phyloP scores from a whole-genome alignment of 2,113 vertebrate species.

The Ceyx melanurus region DNA sequence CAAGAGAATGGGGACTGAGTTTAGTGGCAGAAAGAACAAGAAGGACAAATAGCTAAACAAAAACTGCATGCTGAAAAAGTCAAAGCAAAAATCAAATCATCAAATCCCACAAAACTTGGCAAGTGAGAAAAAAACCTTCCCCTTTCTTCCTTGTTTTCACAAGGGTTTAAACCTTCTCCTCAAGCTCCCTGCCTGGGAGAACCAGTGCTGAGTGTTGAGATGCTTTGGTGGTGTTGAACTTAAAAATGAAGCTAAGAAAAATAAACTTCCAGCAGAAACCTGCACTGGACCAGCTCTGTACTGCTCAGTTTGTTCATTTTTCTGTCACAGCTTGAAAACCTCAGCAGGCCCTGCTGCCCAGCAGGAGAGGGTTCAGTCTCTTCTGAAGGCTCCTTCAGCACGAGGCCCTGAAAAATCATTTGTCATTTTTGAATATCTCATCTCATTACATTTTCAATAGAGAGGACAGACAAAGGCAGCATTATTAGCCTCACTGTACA shows the following conservation, averaged over 20 bases:
- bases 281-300: background rate
- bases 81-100: background rate
- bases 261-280: background rate
- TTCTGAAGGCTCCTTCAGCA: background rate
- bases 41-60: background rate
- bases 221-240: rapidly evolving
- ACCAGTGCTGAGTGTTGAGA: background rate
- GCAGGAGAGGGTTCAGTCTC: background rate
- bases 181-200: background rate
- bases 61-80: background rate
- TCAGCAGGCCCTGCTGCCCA: background rate
- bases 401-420: background rate
- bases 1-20: background rate
- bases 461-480: conserved; percentile 45
- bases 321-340: background rate
- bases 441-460: conserved; percentile 40
- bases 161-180: background rate
- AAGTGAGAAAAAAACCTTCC: background rate
- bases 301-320: background rate
- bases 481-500: conserved; percentile 6
- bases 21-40: background rate
- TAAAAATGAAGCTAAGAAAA: background rate
- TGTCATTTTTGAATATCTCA: conserved; percentile 30
- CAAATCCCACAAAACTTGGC: background rate
- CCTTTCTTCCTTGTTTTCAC: background rate